Percentiles rank a stretch among this genome's conserved stretches.
Evolutionary conservation across 2,888 invertebrate genomes (phyloP).

Genomic region (Hyppa rectilinea): DNA sequence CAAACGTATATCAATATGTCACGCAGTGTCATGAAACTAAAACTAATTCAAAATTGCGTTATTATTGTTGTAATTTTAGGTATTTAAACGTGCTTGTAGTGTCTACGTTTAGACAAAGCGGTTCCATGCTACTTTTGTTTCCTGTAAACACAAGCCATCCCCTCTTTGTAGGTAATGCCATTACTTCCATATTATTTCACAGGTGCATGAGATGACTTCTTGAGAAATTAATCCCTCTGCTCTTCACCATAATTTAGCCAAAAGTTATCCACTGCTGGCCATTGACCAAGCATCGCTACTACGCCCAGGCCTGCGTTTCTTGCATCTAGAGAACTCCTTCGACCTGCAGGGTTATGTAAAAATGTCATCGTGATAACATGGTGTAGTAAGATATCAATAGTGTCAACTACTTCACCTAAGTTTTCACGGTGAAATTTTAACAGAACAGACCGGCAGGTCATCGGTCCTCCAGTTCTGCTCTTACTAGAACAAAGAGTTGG

Average conservation of each 20-base stretch:
- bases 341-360: neutral
- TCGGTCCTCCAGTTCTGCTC: neutral
- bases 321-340: neutral
- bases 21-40: neutral
- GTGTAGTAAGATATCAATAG: too few species aligned
- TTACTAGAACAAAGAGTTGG: neutral
- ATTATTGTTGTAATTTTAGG: neutral
- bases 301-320: neutral
- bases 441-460: neutral
- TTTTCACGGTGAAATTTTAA: neutral
- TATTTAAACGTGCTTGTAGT: neutral
- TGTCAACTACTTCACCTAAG: too few species aligned
- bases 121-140: neutral
- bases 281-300: neutral
- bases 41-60: neutral
- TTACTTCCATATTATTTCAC: neutral
- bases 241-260: neutral
- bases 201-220: neutral
- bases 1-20: slow-evolving; percentile 22
- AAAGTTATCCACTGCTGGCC: slow-evolving; percentile 1
- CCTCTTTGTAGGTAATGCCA: neutral
- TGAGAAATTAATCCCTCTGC: neutral
- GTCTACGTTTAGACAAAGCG: neutral
- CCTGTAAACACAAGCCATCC: neutral
- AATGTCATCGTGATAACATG: neutral